Base-by-base conservation (phyloP, 1,140 invertebrate genomes). In the Sarcophaga peregrina region DNA sequence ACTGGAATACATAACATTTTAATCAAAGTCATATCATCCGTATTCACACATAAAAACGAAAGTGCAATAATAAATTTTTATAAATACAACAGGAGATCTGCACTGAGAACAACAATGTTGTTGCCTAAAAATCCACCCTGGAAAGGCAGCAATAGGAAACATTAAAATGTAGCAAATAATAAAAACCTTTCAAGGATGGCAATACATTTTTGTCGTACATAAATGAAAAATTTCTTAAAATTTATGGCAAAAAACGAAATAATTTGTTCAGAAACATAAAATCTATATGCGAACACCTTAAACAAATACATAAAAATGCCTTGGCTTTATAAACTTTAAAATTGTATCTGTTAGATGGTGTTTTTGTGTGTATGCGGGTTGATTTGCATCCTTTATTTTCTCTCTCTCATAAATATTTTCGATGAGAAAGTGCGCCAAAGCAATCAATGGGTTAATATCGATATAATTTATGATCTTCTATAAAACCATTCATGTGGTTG, bases 401-500 rank as follows among this genome's bases (percentile, higher is more conserved):
- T 37, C 25, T n/a, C 20, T 78, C 17, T 8, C 8, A 3, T 48
- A 20, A 25, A 52, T 78, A 50, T 48, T 50, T 78, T 78, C 75
- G 47, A 50, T 78, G 75, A 78, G 75, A 78, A 78, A 78, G n/a
- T 78, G 47, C 75, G n/a, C 75, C 75, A 78, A 78, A 78, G 75
- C 75, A 78, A 78, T 78, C 75, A 78, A 78, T 78, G 75, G 75
- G 75, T 78, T 78, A 78, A 78, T 78, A 78, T 47, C 75, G 50
- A 78, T 50, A 78, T 78, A 78, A 78, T 78, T 78, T 78, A 78
- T 78, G 75, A 78, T 78, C 75, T 50, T 58, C 25, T 25, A 78
- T 47, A 78, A 10, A 78, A 78, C 8, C 75, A 52, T 78, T 78
- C 75, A 78, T 78, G 50, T 9, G 4, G n/a, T n/a, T n/a, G 15